Evolutionary conservation across 2,888 invertebrate genomes (phyloP), one percentile per base, ranked within the genome.

Genomic region (Maniola hyperantus): DNA sequence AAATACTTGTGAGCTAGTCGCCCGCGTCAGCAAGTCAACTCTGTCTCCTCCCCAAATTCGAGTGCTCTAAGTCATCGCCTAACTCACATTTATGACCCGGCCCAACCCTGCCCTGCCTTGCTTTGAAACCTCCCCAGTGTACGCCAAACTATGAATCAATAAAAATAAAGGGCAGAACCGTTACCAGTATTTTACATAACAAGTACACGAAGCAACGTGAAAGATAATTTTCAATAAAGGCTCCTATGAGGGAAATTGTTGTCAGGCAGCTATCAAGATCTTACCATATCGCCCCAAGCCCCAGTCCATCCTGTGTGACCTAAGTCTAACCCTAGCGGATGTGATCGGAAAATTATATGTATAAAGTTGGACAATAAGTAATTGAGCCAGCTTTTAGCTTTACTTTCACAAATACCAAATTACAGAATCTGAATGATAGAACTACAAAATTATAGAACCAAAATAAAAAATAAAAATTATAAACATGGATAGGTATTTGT

Each of bases 211-310:
- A 57, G 42, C 42, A 57, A 42, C 15, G 13, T 54, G 10, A 42
- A 18, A 20, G 18, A 20, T 57, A 57, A 57, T 57, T 57, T 57
- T 57, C 57, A 57, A 57, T 57, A 57, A 57, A 57, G 57, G 39
- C 20, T 39, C 8, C 2, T 42, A 55, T 57, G 57, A 57, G 57
- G 57, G 57, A 57, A 57, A 57, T 57, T 13, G 54, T 34, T 54
- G 57, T 55, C 57, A 15, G 57, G 18, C 54, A 7, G 54, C 20
- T 42, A 57, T 57, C 57, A 57, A 57, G 57, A 57, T 55, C 34
- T 54, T 20, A 57, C 42, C 57, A 26, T 20, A 42, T 57, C 57
- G 57, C 57, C 57, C 13, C 11, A 0, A 57, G 57, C 18, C 20
- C 13, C 20, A 7, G 57, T 57, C 13, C 57, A 42, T 57, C 57